Base-by-base conservation (phyloP, 1,140 invertebrate species). In the Stenopsyche tienmushanensis region DNA sequence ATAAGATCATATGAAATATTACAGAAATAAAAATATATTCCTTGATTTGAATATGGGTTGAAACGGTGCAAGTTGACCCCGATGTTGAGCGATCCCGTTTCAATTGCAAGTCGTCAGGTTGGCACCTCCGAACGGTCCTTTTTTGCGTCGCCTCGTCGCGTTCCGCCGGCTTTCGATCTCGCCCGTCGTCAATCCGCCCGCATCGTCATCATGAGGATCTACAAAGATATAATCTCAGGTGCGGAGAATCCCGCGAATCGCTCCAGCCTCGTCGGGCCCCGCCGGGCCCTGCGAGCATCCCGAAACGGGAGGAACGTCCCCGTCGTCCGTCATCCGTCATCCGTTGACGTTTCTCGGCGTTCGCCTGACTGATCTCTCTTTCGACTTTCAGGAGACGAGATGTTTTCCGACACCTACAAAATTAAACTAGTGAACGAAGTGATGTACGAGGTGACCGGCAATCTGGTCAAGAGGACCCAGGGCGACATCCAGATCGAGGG, bases 331-430 rank as follows among this genome's bases (percentile, higher is more conserved):
- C 21, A 15, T 3, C 49, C 23, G 2, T 44, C 13, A 2, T 3
- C 18, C 13, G 18, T 3, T 44, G n/a, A 3, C 41, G 13, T 15
- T 15, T 44, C 42, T 17, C 10, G 3, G 9, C 23, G 18, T 1
- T 15, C 45, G 45, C 10, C 45, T 18, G 15, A 45, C 45, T 1
- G 18, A 20, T 5, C 7, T 47, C 5, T 47, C 17, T 15, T 9
- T 13, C 75, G 60, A 52, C 73, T 85, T 83, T 76, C 82, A 93
- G 94, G 93, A 72, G 96, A 98, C 80, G 96, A 98, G 82, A 94
- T 98, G 90, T 97, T 97, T 83, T 95, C 95, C 34, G 96, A 98
- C 80, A 91, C 92, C n/a, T 97, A 94, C 78, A 97, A 92, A 82
- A 88, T 96, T 64, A 95, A 97, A 77, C 79, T 97, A 50, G 83